Conservation (phyloP, 2,797 vertebrate genomes). For the Pseudochaenichthys georgianus region DNA sequence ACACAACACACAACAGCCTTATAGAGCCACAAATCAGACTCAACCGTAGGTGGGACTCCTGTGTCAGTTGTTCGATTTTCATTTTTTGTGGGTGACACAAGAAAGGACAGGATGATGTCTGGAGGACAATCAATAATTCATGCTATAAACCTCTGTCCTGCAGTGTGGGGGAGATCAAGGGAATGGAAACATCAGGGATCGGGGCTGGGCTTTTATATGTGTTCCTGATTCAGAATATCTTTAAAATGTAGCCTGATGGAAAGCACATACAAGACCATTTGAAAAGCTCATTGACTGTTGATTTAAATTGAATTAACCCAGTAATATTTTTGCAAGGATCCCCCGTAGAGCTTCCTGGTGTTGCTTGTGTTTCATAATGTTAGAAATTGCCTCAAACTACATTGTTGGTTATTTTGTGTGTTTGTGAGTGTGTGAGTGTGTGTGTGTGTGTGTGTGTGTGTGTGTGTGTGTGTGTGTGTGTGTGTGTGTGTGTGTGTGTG, state of each 20-base stretch:
- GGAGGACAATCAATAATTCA: slow-evolving; percentile 33
- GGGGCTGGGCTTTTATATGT: not conserved
- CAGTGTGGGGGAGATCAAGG: not conserved
- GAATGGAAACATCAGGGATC: not conserved
- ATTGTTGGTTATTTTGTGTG: not conserved
- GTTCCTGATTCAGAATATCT: slow-evolving; percentile 4
- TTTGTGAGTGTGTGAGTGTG: slow-evolving; percentile 1
- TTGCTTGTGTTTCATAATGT: not conserved
- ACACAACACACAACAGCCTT: not conserved
- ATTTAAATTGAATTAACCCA: not conserved
- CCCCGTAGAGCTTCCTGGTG: not conserved
- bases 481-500: not conserved
- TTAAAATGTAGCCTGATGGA: slow-evolving; percentile 1
- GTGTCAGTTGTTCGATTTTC: slow-evolving; percentile 11
- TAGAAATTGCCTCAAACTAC: not conserved
- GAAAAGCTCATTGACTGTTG: not conserved
- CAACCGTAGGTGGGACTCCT: not conserved
- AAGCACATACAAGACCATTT: not conserved
- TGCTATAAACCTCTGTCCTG: slow-evolving; percentile 10
- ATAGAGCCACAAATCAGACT: slow-evolving; percentile 1
- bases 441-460: not conserved
- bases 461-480: slow-evolving; percentile 6
- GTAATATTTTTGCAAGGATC: not conserved
- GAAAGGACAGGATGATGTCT: slow-evolving; percentile 2
- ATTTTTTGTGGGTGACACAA: slow-evolving; percentile 13